phyloP scores from a whole-genome alignment of 2,797 vertebrate genomes.

The Cossypha dichroa region DNA sequence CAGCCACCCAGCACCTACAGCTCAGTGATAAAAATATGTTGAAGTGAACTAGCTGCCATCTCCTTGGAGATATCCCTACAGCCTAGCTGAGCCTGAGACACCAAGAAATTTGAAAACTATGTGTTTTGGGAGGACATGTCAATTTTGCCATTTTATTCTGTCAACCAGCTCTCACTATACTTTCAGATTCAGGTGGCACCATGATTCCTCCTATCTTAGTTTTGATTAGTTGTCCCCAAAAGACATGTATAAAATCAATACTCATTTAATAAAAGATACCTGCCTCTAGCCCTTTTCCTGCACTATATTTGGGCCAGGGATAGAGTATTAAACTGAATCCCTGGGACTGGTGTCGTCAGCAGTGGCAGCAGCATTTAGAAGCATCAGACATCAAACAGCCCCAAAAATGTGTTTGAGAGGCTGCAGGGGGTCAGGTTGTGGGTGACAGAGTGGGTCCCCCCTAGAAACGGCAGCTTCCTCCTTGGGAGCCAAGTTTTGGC shows the following conservation, averaged over 20 bases:
- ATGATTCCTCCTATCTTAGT: background rate
- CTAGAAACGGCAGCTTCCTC: background rate
- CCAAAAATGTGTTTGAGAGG: background rate
- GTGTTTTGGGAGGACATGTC: background rate
- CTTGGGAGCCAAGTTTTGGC: background rate
- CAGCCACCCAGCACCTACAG: background rate
- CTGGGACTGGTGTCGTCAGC: fast-evolving
- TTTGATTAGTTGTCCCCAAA: background rate
- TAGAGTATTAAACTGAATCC: fast-evolving
- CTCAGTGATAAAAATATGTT: background rate
- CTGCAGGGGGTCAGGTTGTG: background rate
- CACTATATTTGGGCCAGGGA: fast-evolving
- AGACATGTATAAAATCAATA: background rate
- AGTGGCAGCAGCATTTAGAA: background rate
- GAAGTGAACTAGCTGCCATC: background rate
- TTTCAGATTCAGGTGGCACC: background rate
- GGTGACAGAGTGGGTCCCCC: background rate
- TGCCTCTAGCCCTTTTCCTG: background rate
- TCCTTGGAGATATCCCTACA: background rate
- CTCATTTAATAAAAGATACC: background rate
- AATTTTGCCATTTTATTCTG: background rate
- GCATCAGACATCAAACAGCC: fast-evolving
- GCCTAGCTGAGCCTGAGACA: background rate
- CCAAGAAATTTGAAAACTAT: background rate
- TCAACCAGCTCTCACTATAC: background rate